Evolutionary conservation across 2,797 vertebrate species (phyloP).

Genomic region (Sebastes vulpes): DNA sequence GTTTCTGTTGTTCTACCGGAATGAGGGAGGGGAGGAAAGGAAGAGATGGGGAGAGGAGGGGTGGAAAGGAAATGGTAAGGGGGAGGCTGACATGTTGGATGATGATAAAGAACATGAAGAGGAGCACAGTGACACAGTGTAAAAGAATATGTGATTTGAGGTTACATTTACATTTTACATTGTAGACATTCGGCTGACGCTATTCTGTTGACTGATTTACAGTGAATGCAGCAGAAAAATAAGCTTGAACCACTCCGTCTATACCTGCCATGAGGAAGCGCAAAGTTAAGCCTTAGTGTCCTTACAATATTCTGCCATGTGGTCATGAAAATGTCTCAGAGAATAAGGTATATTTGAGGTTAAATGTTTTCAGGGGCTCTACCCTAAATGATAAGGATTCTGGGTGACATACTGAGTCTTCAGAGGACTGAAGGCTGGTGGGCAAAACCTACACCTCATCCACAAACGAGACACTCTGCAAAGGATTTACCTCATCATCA

Average conservation of each 20-base stretch:
- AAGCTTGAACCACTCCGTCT: neutral
- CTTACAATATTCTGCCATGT: neutral
- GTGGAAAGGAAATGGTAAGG: slow-evolving; percentile 2
- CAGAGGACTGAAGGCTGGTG: no score
- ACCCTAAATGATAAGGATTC: neutral
- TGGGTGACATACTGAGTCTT: neutral
- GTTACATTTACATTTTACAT: slow-evolving; percentile 53
- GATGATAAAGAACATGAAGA: slow-evolving; percentile 51
- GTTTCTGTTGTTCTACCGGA: slow-evolving; percentile 61
- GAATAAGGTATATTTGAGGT: neutral
- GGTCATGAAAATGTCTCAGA: neutral
- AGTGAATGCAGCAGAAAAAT: slow-evolving; percentile 22
- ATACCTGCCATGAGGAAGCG: neutral
- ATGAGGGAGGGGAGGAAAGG: neutral
- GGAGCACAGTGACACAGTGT: slow-evolving; percentile 33
- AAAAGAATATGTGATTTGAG: slow-evolving; percentile 47
- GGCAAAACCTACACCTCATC: neutral
- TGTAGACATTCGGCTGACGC: slow-evolving; percentile 46
- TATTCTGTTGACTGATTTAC: slow-evolving; percentile 22
- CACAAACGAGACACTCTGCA: neutral
- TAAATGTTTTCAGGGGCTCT: neutral
- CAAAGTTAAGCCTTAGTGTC: neutral
- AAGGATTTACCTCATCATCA: neutral
- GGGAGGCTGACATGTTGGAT: slow-evolving; percentile 40
- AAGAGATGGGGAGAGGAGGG: neutral